A percentile compares a stretch with the other conserved stretches of the same genome.
Conservation (phyloP, 2,888 invertebrate species). For the Rhopalosiphum nymphaeae region DNA sequence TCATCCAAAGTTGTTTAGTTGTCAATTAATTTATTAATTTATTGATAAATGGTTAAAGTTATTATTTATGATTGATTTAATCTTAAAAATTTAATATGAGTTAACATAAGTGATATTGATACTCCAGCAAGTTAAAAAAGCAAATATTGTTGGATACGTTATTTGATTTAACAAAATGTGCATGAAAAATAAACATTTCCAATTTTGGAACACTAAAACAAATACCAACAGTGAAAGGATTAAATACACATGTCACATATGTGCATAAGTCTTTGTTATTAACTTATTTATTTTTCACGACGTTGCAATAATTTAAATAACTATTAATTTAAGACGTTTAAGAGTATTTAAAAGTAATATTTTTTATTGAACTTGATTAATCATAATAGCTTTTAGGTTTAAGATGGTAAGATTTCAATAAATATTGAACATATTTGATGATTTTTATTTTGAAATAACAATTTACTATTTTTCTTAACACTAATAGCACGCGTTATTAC, state of each 20-base stretch:
- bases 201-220: slow-evolving; percentile 15
- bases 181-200: slow-evolving; percentile 29
- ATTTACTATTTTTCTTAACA: background rate
- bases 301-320: background rate
- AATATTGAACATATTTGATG: background rate
- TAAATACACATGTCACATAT: background rate
- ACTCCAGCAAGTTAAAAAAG: background rate
- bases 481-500: background rate
- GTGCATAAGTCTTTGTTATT: background rate
- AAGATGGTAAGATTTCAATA: background rate
- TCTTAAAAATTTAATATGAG: background rate
- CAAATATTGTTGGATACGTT: slow-evolving; percentile 8
- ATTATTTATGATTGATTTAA: background rate
- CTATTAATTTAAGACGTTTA: background rate
- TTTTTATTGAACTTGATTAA: background rate
- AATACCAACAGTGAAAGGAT: slow-evolving; percentile 31
- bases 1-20: background rate
- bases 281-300: background rate
- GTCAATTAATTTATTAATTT: background rate
- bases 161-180: slow-evolving; percentile 15
- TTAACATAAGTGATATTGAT: background rate
- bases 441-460: background rate
- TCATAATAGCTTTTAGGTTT: background rate
- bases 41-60: background rate
- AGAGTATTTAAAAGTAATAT: background rate